These are phyloP conservation scores for Gymnocypris eckloni DNA, from an alignment of 2,797 vertebrate species.

Conservation along the genomic window DNA sequence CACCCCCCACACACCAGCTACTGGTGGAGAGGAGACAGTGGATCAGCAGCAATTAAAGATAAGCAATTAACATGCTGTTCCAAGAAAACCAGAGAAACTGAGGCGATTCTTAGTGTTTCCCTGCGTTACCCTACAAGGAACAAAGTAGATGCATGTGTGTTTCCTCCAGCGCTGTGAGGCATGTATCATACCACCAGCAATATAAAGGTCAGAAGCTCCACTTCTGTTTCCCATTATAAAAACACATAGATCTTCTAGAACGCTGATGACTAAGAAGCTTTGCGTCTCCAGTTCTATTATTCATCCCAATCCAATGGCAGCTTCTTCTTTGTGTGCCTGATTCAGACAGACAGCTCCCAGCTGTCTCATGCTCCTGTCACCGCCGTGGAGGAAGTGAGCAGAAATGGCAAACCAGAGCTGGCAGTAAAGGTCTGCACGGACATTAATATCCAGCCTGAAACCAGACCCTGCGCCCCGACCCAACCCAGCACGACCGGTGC, in stretches of 20 bases:
- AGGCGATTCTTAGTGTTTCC: not conserved
- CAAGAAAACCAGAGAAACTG: not conserved
- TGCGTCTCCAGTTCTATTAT: constrained; percentile 18
- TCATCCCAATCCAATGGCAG: constrained; percentile 35
- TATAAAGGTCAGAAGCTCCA: constrained; percentile 42
- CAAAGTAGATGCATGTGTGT: not conserved
- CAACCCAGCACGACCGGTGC: not conserved
- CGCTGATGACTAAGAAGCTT: constrained; percentile 18
- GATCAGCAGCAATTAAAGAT: too few relatives aligned
- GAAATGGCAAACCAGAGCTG: constrained; percentile 2
- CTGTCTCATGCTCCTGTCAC: constrained; percentile 39
- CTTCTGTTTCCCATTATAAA: constrained; percentile 29
- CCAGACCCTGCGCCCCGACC: not conserved
- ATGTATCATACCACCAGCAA: constrained; percentile 39
- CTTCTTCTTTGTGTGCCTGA: constrained; percentile 20
- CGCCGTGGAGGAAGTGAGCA: constrained; percentile 34
- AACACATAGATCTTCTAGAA: constrained; percentile 8
- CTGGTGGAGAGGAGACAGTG: too few relatives aligned
- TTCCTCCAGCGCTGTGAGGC: not conserved
- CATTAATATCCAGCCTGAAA: not conserved
- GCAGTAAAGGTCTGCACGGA: not conserved
- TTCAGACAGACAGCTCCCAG: constrained; percentile 24
- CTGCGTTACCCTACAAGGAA: not conserved
- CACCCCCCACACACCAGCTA: too few relatives aligned
- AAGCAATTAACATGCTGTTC: not conserved